A percentile compares a stretch with the other conserved stretches of the same genome.
Conservation (phyloP, 2,888 invertebrate genomes). For the Caradrina kadenii region DNA sequence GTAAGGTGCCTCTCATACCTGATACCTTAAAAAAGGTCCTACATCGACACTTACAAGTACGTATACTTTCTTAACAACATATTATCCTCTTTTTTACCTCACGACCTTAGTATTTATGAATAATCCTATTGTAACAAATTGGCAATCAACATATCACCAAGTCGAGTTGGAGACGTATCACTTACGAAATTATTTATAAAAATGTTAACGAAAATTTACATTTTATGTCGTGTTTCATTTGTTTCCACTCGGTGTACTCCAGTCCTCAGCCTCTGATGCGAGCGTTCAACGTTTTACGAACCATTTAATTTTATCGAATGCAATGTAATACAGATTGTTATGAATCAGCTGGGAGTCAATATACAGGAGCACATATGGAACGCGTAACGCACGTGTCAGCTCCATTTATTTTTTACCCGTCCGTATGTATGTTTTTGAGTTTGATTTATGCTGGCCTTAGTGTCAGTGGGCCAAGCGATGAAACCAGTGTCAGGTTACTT, state of each 20-base stretch:
- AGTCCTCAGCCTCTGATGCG: conserved; percentile 20
- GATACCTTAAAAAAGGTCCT: too few relatives aligned
- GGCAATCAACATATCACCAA: neutral
- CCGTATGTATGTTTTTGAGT: conserved; percentile 50
- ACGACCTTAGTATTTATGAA: too few relatives aligned
- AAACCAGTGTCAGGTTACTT: conserved; percentile 55
- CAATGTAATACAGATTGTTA: conserved; percentile 54
- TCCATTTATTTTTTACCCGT: conserved; percentile 53
- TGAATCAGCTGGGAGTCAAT: conserved; percentile 62
- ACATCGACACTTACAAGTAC: too few relatives aligned
- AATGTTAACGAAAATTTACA: neutral
- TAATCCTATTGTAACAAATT: neutral
- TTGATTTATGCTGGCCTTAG: conserved; percentile 55
- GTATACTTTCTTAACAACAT: too few relatives aligned
- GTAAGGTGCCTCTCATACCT: too few relatives aligned
- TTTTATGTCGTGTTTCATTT: conserved; percentile 17
- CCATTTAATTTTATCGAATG: conserved; percentile 61
- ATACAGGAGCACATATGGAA: conserved; percentile 52
- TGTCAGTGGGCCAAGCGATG: conserved; percentile 51
- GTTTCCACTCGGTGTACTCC: conserved; percentile 17
- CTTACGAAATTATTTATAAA: neutral
- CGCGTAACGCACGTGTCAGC: conserved; percentile 42
- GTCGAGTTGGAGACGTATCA: neutral
- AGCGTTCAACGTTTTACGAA: conserved; percentile 48
- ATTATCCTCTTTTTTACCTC: too few relatives aligned